Base-by-base conservation (phyloP, 2,797 vertebrate species). In the Takifugu ocellatus region DNA sequence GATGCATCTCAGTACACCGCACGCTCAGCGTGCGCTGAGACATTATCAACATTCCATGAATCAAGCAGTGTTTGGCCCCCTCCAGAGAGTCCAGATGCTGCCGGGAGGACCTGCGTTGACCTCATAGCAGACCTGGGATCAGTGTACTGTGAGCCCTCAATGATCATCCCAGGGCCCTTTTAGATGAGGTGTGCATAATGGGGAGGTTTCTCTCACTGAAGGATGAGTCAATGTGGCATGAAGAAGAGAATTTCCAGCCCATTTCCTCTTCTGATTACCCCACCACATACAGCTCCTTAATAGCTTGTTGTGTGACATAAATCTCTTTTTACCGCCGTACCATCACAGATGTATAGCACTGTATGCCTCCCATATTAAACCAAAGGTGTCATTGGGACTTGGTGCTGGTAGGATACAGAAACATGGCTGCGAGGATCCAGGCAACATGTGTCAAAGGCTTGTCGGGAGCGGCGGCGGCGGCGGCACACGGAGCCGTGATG, bases 201-300 rank as follows among this genome's bases (percentile, higher is more conserved):
- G 79, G 85, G 88, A 88, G 83, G 77, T 86, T 88, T 91, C 86
- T 89, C 86, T 79, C 84, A 77, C 79, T 90, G 88, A 90, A 92
- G 91, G 92, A 91, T 92, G 92, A 93, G 89, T 84, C 90, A 92
- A 82, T 88, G 89, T 90, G 91, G 90, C 92, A 90, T 92, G 90
- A 93, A 92, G 88, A 88, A 86, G 91, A 90, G 88, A 89, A 89
- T 84, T 91, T 93, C 90, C 88, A 89, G 61, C 77, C 91, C 91
- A 93, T 93, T 94, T 93, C 89, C 79, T 84, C 76, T 87, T 84
- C 89, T 90, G 90, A 93, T 91, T 92, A 92, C 85, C 84, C 84
- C 85, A 85, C 85, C 88, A 86, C 88, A 85, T 87, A 88, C 87
- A 86, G 89, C 89, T 88, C 85, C 88, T 81, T 91, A 92, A 90